phyloP scores from a whole-genome alignment of 1,140 invertebrate genomes.

The Hormaphis cornu region DNA sequence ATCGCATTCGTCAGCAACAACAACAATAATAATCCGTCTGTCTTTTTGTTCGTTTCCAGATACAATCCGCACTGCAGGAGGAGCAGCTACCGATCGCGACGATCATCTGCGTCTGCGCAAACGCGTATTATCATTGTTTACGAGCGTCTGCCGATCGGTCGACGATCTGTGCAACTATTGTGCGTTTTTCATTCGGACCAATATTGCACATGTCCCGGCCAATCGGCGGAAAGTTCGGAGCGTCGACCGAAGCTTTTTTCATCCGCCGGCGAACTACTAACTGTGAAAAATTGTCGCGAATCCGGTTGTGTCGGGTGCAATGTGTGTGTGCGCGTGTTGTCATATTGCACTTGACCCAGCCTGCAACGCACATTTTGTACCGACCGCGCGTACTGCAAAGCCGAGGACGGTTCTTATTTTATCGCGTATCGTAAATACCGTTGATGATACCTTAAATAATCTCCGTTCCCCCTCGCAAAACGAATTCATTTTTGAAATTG shows the following conservation, averaged over 20 bases:
- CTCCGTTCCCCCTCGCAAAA: no score
- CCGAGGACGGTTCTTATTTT: no score
- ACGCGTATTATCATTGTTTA: no score
- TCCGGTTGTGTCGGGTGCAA: conserved; percentile 23
- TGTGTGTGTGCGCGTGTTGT: background rate
- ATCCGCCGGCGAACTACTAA: background rate
- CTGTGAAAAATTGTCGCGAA: conserved; percentile 2
- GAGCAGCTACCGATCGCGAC: no score
- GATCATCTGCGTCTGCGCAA: no score
- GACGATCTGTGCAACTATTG: conserved; percentile 27
- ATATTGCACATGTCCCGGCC: conserved; percentile 32
- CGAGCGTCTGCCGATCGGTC: conserved; percentile 7
- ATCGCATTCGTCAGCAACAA: no score
- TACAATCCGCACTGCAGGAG: no score
- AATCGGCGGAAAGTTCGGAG: background rate
- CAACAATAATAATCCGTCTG: no score
- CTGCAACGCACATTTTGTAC: conserved; percentile 22
- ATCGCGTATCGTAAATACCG: no score
- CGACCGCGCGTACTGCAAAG: background rate
- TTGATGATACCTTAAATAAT: no score
- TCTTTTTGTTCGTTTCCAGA: no score
- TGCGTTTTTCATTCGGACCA: background rate
- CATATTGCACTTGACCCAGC: conserved; percentile 32
- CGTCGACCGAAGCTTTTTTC: background rate
- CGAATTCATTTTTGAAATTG: no score